phyloP scores from a whole-genome alignment of 2,888 invertebrate species.

The Salticus scenicus region DNA sequence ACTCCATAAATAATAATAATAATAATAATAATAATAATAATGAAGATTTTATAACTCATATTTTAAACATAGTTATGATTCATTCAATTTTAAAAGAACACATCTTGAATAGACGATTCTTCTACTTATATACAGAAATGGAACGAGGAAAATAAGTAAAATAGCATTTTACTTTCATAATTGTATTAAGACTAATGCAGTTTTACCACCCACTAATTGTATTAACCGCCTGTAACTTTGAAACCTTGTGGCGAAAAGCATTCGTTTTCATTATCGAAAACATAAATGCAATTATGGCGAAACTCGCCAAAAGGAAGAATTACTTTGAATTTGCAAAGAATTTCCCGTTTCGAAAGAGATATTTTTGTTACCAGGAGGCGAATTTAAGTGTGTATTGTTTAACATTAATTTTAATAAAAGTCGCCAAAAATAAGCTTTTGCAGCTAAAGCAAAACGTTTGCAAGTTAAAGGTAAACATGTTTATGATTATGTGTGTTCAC shows the following conservation, averaged over 20 bases:
- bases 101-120: too few species aligned
- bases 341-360: neutral
- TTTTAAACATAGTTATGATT: too few species aligned
- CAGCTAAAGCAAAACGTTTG: neutral
- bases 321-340: neutral
- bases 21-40: too few species aligned
- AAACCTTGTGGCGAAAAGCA: neutral
- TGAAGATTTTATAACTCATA: too few species aligned
- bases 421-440: neutral
- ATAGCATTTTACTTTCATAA: too few species aligned
- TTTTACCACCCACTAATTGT: constrained; percentile 6
- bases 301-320: neutral
- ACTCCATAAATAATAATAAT: too few species aligned
- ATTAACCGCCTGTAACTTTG: neutral
- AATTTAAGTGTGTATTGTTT: neutral
- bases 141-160: neutral
- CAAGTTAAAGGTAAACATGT: too few species aligned
- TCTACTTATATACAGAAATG: too few species aligned
- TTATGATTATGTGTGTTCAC: too few species aligned
- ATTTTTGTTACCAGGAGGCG: neutral
- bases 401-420: neutral
- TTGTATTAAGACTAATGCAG: constrained; percentile 7
- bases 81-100: too few species aligned
- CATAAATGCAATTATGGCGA: neutral
- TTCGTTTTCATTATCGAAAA: constrained; percentile 12